phyloP scores from a whole-genome alignment of 2,113 vertebrate genomes.

The Gnathonemus echidnorhynchus region DNA sequence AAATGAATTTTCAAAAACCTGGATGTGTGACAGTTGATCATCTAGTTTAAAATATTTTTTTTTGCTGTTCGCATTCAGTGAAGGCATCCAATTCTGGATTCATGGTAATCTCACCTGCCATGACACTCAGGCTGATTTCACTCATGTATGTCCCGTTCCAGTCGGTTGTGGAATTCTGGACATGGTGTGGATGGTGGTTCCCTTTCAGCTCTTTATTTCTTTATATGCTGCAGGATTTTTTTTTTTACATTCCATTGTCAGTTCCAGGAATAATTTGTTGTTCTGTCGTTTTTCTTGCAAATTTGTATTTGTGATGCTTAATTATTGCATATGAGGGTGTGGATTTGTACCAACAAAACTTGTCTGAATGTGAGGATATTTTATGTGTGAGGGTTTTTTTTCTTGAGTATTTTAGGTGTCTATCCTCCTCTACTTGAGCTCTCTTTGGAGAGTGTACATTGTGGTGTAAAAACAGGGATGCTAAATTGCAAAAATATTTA shows the following conservation, averaged over 20 bases:
- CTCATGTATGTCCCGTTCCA: background rate
- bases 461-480: background rate
- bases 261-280: background rate
- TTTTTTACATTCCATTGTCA: background rate
- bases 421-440: background rate
- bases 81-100: background rate
- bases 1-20: background rate
- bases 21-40: background rate
- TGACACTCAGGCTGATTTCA: background rate
- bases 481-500: background rate
- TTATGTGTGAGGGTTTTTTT: background rate
- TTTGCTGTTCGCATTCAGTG: background rate
- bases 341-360: background rate
- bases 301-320: background rate
- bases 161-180: background rate
- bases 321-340: background rate
- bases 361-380: background rate
- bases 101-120: background rate
- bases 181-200: background rate
- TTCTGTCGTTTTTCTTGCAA: background rate
- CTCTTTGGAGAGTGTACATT: background rate
- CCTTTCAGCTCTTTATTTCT: background rate
- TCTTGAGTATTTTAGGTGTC: background rate
- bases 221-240: background rate
- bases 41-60: background rate